Evolutionary conservation across 2,113 vertebrate species (phyloP), one percentile per base, ranked within the genome.

Genomic region (Lepidothrix coronata): DNA sequence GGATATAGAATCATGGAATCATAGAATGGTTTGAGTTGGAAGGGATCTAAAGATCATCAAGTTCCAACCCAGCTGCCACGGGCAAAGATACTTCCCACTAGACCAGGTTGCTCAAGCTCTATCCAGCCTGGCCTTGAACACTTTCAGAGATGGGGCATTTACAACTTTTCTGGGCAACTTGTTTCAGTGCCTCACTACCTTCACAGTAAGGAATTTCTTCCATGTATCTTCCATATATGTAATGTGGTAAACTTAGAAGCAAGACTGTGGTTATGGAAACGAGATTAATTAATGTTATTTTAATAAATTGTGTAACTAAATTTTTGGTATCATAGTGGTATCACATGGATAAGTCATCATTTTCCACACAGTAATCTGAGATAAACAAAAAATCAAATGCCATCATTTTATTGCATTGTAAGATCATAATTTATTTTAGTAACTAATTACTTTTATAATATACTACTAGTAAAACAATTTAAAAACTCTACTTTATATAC

Each of bases 91-190:
- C 11, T 17, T 79, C n/a, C 16, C 16, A 41, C 20, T 14, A 6
- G 20, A 79, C 12, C 48, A 39, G 12, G 19, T 8, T 39, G 22
- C 28, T 54, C 15, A 39, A 48, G 39, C 10, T 9, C n/a, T n/a
- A 41, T 21, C n/a, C 48, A 63, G 10, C 12, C 48, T 71, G 48
- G 28, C 28, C 48, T 24, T 48, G 30, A 41, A 67, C 41, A 25
- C 30, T 79, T 55, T 41, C 41, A 63, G 23, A 8, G 15, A 48
- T 9, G 8, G 9, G 30, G 4, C 30, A 48, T 17, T 0, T 0
- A 39, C 23, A 78, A 11, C 17, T 79, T 52, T 41, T 72, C 57
- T 14, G 20, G 20, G 8, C 24, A 63, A 35, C 10, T 35, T 72
- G 41, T 41, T 20, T 24, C 66, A 55, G 8, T 31, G 16, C 30